A percentile compares a stretch with the other conserved stretches of the same genome.
These are phyloP conservation scores for Scomber japonicus DNA, from an alignment of 2,113 vertebrate species.

Conservation along the genomic window DNA sequence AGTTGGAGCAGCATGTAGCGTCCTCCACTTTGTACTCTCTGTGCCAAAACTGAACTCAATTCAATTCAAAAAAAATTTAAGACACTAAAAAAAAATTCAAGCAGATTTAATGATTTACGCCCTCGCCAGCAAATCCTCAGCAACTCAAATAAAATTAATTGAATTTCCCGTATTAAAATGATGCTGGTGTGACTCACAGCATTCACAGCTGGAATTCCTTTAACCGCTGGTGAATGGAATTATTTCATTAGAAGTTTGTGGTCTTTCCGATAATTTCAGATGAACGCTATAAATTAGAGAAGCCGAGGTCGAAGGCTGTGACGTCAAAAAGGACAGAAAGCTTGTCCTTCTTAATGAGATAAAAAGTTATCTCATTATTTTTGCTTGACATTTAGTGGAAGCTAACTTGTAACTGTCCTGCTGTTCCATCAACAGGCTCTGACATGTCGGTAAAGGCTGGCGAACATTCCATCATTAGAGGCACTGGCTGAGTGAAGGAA, in stretches of 20 bases:
- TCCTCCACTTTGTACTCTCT: no score
- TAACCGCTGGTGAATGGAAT: not conserved
- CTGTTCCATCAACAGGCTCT: not conserved
- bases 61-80: no score
- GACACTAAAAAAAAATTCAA: not conserved
- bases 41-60: no score
- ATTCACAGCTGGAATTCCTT: not conserved
- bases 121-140: not conserved
- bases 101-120: not conserved
- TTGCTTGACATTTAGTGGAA: no score
- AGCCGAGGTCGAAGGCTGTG: no score
- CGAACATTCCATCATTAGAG: not conserved
- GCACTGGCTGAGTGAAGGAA: not conserved
- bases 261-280: constrained; percentile 15
- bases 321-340: no score
- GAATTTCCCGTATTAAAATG: no score
- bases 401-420: not conserved
- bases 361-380: no score
- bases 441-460: constrained; percentile 13
- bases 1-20: no score
- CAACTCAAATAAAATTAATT: no score
- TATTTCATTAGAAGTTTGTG: not conserved
- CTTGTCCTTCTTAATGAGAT: no score
- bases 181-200: no score
- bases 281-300: not conserved